Percentiles rank a stretch among this genome's conserved stretches.
These are phyloP conservation scores for Dugesia japonica DNA, from an alignment of 2,888 invertebrate species.

Conservation along the genomic window DNA sequence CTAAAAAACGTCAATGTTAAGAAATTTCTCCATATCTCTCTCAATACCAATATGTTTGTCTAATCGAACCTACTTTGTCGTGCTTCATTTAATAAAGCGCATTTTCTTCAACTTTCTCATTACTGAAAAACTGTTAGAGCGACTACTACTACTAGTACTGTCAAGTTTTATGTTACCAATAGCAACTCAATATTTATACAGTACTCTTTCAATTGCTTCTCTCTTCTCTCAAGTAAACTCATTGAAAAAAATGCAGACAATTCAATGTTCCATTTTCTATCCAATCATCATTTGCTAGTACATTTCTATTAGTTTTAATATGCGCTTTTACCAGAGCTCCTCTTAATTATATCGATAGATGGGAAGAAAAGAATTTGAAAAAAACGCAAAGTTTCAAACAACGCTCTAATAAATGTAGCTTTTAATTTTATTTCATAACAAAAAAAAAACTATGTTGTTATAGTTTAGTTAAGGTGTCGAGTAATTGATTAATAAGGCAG, in stretches of 20 bases:
- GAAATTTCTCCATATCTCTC: not conserved
- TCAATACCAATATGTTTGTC: not conserved
- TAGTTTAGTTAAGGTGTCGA: not conserved
- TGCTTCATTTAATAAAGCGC: conserved; percentile 10
- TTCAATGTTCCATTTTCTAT: conserved; percentile 1
- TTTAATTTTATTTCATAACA: not conserved
- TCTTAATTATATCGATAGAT: conserved; percentile 11
- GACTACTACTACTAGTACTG: not conserved
- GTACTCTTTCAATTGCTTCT: conserved; percentile 20
- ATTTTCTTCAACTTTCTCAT: conserved; percentile 13
- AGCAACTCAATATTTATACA: conserved; percentile 10
- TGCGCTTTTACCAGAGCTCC: conserved; percentile 16
- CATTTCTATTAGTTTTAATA: conserved; percentile 13
- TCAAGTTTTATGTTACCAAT: not conserved
- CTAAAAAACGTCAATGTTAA: not conserved
- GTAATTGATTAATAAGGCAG: not conserved
- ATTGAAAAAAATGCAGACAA: conserved; percentile 5
- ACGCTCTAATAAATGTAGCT: not conserved
- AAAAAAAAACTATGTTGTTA: not conserved
- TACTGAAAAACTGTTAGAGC: conserved; percentile 2
- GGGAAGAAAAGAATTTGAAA: conserved; percentile 13
- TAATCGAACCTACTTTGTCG: not conserved
- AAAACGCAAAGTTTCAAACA: conserved; percentile 14
- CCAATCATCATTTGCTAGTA: conserved; percentile 10
- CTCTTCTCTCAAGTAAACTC: not conserved